Percentiles rank a stretch among this genome's conserved stretches.
These are phyloP conservation scores for Anthoscopus minutus DNA, from an alignment of 2,113 vertebrate species.

Conservation along the genomic window DNA sequence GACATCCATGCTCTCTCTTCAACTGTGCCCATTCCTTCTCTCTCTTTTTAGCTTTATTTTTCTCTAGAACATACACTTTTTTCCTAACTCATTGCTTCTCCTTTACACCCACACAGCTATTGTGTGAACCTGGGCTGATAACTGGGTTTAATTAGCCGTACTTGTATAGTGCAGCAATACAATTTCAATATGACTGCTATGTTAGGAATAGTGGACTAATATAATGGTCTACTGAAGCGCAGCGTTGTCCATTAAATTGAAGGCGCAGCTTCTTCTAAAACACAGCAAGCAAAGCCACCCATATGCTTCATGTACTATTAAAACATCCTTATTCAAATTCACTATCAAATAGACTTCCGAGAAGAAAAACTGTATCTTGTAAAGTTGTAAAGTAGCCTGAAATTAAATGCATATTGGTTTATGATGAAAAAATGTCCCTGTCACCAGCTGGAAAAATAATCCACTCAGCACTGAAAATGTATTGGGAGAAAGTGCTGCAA, in stretches of 20 bases:
- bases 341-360: conserved; percentile 24
- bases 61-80: not conserved
- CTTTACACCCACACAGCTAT: not conserved
- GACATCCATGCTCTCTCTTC: not conserved
- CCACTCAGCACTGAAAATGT: not conserved
- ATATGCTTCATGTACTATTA: conserved; percentile 14
- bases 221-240: conserved; percentile 43
- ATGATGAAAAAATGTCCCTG: conserved; percentile 9
- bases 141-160: conserved; percentile 34
- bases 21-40: not conserved
- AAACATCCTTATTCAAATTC: conserved; percentile 37
- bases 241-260: conserved; percentile 27
- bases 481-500: not conserved
- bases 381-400: conserved; percentile 8
- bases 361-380: conserved; percentile 13
- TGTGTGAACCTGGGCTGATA: not conserved
- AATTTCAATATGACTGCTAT: not conserved
- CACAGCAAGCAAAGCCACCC: conserved; percentile 26
- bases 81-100: not conserved
- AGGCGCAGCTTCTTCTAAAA: conserved; percentile 12
- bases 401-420: conserved; percentile 8
- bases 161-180: conserved; percentile 4
- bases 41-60: not conserved
- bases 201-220: conserved; percentile 14
- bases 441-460: conserved; percentile 19